A percentile compares a stretch with the other conserved stretches of the same genome.
Conservation (phyloP, 2,888 invertebrate genomes). For the Norana najaformis region DNA sequence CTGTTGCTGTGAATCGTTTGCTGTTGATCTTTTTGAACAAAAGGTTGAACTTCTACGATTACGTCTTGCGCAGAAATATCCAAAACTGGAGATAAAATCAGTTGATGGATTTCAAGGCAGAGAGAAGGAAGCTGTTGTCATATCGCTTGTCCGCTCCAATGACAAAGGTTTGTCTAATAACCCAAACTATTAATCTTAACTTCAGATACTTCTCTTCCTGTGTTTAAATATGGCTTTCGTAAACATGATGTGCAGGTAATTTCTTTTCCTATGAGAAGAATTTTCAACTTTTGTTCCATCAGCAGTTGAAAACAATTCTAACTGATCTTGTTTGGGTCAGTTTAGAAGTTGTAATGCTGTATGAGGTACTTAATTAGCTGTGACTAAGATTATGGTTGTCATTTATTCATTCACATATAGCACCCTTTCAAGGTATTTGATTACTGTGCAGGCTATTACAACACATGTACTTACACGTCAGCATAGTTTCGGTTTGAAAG, state of each 20-base stretch:
- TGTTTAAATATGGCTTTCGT: neutral
- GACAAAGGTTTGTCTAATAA: slow-evolving; percentile 54
- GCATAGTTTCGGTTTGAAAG: no score
- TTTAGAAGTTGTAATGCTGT: neutral
- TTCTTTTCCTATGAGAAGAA: no score
- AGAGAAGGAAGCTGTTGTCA: slow-evolving; percentile 68
- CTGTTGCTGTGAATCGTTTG: no score
- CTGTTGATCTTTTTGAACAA: neutral
- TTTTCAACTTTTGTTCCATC: no score
- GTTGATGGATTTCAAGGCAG: slow-evolving; percentile 70
- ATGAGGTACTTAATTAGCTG: neutral
- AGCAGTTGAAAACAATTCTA: no score
- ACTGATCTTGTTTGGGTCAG: no score
- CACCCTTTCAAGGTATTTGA: neutral
- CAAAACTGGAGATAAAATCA: slow-evolving; percentile 65
- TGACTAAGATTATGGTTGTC: neutral
- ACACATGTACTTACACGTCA: no score
- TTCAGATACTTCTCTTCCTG: neutral
- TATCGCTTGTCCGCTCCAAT: slow-evolving; percentile 69
- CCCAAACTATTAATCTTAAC: neutral
- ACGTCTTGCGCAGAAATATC: slow-evolving; percentile 55
- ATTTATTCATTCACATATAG: neutral
- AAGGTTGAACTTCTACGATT: slow-evolving; percentile 65
- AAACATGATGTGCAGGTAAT: no score
- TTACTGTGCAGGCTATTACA: neutral